Conservation (phyloP, 1,140 invertebrate species). For the Leptinotarsa texana region DNA sequence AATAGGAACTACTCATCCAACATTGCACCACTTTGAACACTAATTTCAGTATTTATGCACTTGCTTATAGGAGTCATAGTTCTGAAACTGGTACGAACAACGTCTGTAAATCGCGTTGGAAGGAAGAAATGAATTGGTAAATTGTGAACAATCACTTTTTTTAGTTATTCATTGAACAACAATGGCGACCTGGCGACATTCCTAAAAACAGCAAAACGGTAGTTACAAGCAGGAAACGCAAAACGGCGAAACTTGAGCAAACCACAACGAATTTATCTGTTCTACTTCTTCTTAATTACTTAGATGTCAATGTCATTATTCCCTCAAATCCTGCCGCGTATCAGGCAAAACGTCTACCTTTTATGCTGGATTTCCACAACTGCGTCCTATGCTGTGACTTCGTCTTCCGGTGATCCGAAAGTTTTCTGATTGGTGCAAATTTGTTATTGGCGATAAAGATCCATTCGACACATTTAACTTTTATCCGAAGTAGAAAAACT, state of each 20-base stretch:
- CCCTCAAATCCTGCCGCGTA: too few species aligned
- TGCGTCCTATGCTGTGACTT: too few species aligned
- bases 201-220: constrained; percentile 45
- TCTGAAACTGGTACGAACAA: neutral
- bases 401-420: too few species aligned
- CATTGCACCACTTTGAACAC: constrained; percentile 50
- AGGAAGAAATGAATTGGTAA: neutral
- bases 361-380: too few species aligned
- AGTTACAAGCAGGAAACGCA: constrained; percentile 1
- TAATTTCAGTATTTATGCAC: constrained; percentile 39
- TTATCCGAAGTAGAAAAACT: too few species aligned
- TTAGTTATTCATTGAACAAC: constrained; percentile 49
- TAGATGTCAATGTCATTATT: too few species aligned
- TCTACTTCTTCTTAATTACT: neutral
- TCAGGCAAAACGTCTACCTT: too few species aligned
- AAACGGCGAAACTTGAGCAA: neutral
- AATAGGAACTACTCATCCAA: constrained; percentile 47
- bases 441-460: too few species aligned
- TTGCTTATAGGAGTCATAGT: constrained; percentile 14
- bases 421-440: too few species aligned
- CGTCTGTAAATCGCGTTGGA: neutral
- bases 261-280: neutral
- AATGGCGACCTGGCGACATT: constrained; percentile 53
- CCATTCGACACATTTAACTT: too few species aligned
- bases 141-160: constrained; percentile 25